Percentiles rank a stretch among this genome's conserved stretches.
Evolutionary conservation across 2,888 invertebrate genomes (phyloP).

Genomic region (Drosophila sordidapex): DNA sequence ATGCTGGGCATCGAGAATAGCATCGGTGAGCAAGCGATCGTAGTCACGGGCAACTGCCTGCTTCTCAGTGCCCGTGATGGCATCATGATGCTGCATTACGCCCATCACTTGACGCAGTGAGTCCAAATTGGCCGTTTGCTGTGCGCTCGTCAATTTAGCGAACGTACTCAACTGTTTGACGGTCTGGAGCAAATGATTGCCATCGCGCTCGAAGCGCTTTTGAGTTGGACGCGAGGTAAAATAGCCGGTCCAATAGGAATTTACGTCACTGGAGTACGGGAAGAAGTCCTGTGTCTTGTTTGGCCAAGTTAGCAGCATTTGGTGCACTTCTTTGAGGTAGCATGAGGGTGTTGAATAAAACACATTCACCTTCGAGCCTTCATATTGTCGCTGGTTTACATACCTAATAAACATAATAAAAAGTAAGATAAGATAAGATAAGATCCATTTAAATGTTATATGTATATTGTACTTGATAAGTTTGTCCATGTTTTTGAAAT

Average conservation of each 20-base stretch:
- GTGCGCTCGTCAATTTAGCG: slow-evolving; percentile 84
- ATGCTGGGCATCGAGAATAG: slow-evolving; percentile 87
- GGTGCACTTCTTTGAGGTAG: slow-evolving; percentile 90
- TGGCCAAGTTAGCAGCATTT: slow-evolving; percentile 86
- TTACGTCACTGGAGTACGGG: slow-evolving; percentile 94
- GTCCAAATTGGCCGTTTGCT: slow-evolving; percentile 58
- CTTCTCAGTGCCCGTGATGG: slow-evolving; percentile 94
- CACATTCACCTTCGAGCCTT: slow-evolving; percentile 89
- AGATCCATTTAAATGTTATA: background rate
- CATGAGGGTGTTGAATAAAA: slow-evolving; percentile 95
- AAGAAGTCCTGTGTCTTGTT: slow-evolving; percentile 95
- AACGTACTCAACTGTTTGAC: slow-evolving; percentile 91
- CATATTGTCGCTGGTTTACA: slow-evolving; percentile 80
- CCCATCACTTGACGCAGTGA: slow-evolving; percentile 87
- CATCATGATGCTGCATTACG: slow-evolving; percentile 96
- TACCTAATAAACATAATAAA: slow-evolving; percentile 66
- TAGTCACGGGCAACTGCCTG: slow-evolving; percentile 96
- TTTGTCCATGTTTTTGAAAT: slow-evolving; percentile 95
- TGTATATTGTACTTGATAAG: slow-evolving; percentile 89
- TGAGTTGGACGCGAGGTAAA: slow-evolving; percentile 93
- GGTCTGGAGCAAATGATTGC: slow-evolving; percentile 90
- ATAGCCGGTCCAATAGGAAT: slow-evolving; percentile 97
- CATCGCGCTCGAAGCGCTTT: slow-evolving; percentile 91
- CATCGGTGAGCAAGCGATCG: slow-evolving; percentile 89
- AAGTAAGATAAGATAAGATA: background rate